These are phyloP conservation scores for Phoenicopterus ruber DNA, from an alignment of 2,113 vertebrate genomes.

Conservation along the genomic window DNA sequence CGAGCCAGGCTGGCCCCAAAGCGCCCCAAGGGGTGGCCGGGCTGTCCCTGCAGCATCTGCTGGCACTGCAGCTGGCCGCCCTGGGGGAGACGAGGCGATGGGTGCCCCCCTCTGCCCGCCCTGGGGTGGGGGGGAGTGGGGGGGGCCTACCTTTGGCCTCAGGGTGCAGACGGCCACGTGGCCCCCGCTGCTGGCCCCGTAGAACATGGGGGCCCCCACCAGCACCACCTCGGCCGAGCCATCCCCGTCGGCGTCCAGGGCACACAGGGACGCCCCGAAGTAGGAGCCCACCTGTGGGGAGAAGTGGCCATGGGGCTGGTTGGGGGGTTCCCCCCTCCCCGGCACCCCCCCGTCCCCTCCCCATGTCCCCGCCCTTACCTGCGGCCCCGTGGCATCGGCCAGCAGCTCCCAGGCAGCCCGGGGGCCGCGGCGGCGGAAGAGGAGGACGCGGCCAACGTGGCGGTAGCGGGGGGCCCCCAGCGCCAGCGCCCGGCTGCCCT, in stretches of 20 bases:
- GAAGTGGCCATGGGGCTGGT: neutral
- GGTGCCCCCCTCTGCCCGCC: neutral
- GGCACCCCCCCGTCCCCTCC: no score
- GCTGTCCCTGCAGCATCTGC: conserved; percentile 6
- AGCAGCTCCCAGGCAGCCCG: neutral
- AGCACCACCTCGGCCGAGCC: conserved; percentile 41
- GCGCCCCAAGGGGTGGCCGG: conserved; percentile 62
- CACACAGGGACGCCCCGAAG: conserved; percentile 64
- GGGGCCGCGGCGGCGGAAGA: neutral
- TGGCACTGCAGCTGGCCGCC: neutral
- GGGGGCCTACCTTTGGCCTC: neutral
- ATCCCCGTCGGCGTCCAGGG: conserved; percentile 44
- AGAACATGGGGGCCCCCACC: conserved; percentile 61
- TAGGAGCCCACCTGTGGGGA: conserved; percentile 65
- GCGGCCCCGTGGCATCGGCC: conserved; percentile 18
- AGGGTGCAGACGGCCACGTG: conserved; percentile 39
- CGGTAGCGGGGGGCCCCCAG: conserved; percentile 61
- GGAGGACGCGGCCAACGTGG: conserved; percentile 36
- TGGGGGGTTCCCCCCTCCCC: no score
- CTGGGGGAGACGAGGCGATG: neutral
- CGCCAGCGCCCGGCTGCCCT: neutral
- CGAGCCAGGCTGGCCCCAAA: conserved; percentile 79
- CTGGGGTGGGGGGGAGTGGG: neutral
- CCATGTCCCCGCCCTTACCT: neutral
- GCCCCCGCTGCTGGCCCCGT: conserved; percentile 10